Base-by-base conservation (phyloP, 2,113 vertebrate genomes). In the Labrus mixtus region DNA sequence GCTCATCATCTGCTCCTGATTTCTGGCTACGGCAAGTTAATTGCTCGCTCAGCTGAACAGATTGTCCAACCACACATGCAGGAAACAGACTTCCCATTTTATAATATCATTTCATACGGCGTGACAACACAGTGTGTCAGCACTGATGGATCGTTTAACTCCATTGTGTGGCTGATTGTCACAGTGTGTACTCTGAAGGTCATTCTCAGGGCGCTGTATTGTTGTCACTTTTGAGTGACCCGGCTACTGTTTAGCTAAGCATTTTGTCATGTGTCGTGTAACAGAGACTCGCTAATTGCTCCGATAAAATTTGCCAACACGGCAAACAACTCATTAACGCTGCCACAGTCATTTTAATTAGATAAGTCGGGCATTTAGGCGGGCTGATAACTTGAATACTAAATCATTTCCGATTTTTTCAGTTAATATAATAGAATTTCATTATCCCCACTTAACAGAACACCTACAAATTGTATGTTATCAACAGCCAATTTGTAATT, bases 261-360 rank as follows among this genome's bases (percentile, higher is more conserved):
- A 81, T 20, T 77, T 82, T 81, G 53, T 72, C 29, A 25, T 20
- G 65, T 64, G 20, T 79, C 74, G 25, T 16, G 41, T 87, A 78
- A 79, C 78, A 59, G 55, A 64, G 62, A 37, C 68, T 65, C 73
- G 53, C 76, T 85, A 85, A 91, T 87, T 90, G 71, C 80, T 62
- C 82, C 39, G 55, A 72, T 82, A 64, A 81, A 78, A 90, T 88
- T 77, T 77, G 64, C 77, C 70, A 61, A 79, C 29, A 75, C 53
- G 33, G 80, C 61, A 73, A 66, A 64, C 82, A 77, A 89, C 79
- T 90, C 80, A 90, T 87, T 86, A 90, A 83, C 48, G 81, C 90
- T 70, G 87, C 90, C 78, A 76, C 69, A 57, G 68, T 48, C 79
- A 84, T 81, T 33, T 36, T 90, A 91, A 93, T 92, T 89, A 91